phyloP scores from a whole-genome alignment of 2,797 vertebrate species.

The Microhierax caerulescens region DNA sequence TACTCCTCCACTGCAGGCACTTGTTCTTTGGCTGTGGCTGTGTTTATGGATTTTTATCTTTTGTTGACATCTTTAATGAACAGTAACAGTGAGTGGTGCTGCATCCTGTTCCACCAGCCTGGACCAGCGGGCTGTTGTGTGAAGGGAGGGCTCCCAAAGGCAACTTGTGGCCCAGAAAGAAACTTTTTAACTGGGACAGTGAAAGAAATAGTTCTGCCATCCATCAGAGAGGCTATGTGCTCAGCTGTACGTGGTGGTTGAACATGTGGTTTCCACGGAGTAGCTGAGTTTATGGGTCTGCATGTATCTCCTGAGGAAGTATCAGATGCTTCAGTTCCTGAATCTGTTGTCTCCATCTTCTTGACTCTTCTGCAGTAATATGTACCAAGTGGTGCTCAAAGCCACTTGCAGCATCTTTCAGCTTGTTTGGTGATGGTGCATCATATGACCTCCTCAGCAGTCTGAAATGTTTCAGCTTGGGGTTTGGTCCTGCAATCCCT shows the following conservation, averaged over 20 bases:
- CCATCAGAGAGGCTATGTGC: background rate
- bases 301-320: background rate
- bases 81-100: background rate
- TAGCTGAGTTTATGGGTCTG: background rate
- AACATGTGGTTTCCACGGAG: rapidly evolving
- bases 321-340: background rate
- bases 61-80: background rate
- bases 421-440: background rate
- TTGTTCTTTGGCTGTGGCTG: background rate
- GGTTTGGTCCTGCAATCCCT: background rate
- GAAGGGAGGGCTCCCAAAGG: background rate
- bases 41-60: background rate
- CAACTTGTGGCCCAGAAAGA: background rate
- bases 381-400: background rate
- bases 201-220: background rate
- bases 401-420: background rate
- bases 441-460: background rate
- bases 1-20: rapidly evolving
- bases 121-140: rapidly evolving
- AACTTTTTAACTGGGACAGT: background rate
- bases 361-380: background rate
- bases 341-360: background rate
- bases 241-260: rapidly evolving
- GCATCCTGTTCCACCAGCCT: background rate
- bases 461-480: background rate